Base-by-base conservation (phyloP, 1,140 invertebrate genomes). In the Drosophila setifemur region DNA sequence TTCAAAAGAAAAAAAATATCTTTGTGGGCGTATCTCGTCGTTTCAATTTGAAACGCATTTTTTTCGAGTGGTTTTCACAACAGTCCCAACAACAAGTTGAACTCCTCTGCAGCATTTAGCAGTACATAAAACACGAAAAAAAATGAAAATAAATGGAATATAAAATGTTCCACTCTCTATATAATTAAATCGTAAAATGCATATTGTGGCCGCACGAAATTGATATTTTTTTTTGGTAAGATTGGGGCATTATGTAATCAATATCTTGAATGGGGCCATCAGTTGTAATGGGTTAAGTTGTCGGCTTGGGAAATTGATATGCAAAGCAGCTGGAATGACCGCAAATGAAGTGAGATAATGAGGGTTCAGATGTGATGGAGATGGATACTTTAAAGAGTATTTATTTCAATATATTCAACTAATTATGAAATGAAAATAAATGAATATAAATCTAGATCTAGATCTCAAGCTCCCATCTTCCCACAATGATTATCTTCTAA, bases 51-150 rank as follows among this genome's bases (percentile, higher is more conserved):
- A 69, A 79, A 66, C 58, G 70, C 75, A 76, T 76, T 76, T 61
- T 70, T 69, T 61, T 78, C 33, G 18, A 57, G 63, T 73, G 55
- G 67, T 76, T 77, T 50, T 55, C 55, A 69, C 68, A 64, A 43
- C 35, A 71, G 50, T 33, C 6, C 21, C 18, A 33, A 35, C 48
- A 23, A 25, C 48, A 23, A n/a, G 35, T 50, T 33, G 49, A 72
- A 86, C 82, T 86, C 82, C 82, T 86, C 82, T 86, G 82, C 82
- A 86, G 58, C 60, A 86, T 86, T 86, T 86, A 86, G 61, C 81
- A 86, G 81, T 55, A 86, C 72, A 86, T 86, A 79, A 86, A 79
- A 72, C 57, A 60, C 55, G 12, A 18, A 23, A 42, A 9, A 23
- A 29, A 5, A 39, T n/a, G n/a, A n/a, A n/a, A n/a, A n/a, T n/a